Base-by-base conservation (phyloP, 2,113 vertebrate genomes). In the Oenanthe melanoleuca region DNA sequence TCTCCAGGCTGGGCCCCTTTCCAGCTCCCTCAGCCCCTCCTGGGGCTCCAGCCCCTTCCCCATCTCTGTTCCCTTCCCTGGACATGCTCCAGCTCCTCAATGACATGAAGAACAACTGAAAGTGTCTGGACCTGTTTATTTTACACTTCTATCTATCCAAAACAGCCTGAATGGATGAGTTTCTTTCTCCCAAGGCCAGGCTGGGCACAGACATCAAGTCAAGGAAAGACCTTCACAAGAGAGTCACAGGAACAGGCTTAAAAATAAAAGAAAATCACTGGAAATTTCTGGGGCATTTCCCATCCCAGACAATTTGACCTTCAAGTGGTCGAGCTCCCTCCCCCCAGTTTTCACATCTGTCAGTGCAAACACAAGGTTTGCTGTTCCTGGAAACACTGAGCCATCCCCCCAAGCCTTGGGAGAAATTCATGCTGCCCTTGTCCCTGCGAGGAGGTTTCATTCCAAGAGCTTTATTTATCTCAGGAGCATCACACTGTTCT, bases 1-100 rank as follows among this genome's bases (percentile, higher is more conserved):
- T 7, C 44, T 69, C 38, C 83, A 80, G 38, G 4, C 57, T 77
- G 2, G 88, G 42, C 53, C 24, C 5, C 14, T 53, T 52, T 25
- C 8, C 64, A 49, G 24, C 6, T 85, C 64, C 33, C 22, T 64
- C 49, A 77, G 49, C 38, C 0, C 0, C 14, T 92, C 14, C 24
- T 47, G 16, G 20, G 10, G 4, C 42, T 86, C 67, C 14, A 83
- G 22, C 8, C 37, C 42, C 42, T 47, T 61, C n/a, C 17, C 31
- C 80, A 73, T 56, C 50, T 38, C 5, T 0, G 0, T n/a, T 45
- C 24, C 25, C 28, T 74, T 1, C 45, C 24, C 3, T 75, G 66
- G 21, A 14, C 33, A 3, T 0, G 0, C 34, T 86, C 49, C 49
- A 64, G 64, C n/a, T 5, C 19, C 16, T 77, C n/a, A 1, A 0